These are phyloP conservation scores for Numenius phaeopus DNA, from an alignment of 2,797 vertebrate species.

Conservation along the genomic window DNA sequence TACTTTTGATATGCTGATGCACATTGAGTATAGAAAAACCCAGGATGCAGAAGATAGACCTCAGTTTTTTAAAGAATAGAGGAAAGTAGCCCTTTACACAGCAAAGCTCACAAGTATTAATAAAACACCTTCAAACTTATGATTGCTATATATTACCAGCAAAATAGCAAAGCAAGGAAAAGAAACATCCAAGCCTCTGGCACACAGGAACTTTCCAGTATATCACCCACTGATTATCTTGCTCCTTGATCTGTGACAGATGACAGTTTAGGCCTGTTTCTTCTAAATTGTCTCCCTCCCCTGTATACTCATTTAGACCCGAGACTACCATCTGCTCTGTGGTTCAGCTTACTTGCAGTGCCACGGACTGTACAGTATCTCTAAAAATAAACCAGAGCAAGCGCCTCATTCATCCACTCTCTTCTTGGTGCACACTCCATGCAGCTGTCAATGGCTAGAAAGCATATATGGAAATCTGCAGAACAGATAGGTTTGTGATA, in stretches of 20 bases:
- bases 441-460: slow-evolving; percentile 7
- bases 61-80: neutral
- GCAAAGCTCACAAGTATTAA: neutral
- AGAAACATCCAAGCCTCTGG: neutral
- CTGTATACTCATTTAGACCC: neutral
- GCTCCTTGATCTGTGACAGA: neutral
- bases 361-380: neutral
- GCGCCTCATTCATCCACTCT: slow-evolving; percentile 14
- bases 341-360: slow-evolving; percentile 28
- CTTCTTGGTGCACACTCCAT: neutral
- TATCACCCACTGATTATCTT: neutral
- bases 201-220: neutral
- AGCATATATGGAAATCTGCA: neutral
- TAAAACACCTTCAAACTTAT: neutral
- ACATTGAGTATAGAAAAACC: fast-evolving
- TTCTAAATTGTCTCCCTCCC: neutral
- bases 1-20: neutral
- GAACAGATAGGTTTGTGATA: neutral
- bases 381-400: slow-evolving; percentile 61
- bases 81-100: neutral
- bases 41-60: neutral
- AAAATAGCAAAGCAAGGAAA: neutral
- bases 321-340: slow-evolving; percentile 1
- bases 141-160: neutral
- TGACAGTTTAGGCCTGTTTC: neutral